Base-by-base conservation (phyloP, 2,888 invertebrate genomes). In the Coenonympha arcania region DNA sequence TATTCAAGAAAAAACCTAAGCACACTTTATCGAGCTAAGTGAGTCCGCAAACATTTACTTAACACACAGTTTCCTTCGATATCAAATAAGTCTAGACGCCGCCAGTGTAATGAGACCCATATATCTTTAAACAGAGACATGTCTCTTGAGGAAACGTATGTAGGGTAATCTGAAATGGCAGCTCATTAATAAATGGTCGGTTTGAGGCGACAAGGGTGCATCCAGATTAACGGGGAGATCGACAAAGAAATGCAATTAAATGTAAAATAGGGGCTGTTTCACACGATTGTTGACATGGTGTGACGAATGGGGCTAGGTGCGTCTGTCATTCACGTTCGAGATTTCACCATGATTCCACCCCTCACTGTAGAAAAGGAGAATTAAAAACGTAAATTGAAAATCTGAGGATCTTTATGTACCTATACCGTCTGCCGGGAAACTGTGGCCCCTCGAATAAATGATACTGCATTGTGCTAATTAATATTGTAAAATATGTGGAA, bases 161-260 rank as follows among this genome's bases (percentile, higher is more conserved):
- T 15, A 13, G 11, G 8, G n/a, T 13, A 50, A 54, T 50, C 50
- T 54, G 54, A 57, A 11, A 51, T 3, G 61, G 54, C 9, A 67
- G 73, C 11, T 62, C 69, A 62, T 50, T 33, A 5, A 50, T 49
- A 36, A 54, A n/a, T 71, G 67, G 76, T 56, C 50, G 52, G 58
- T 63, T 52, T 56, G 51, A 61, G 54, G 61, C 68, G 69, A 76
- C 78, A 79, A 84, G 85, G 83, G 85, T 81, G 82, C 81, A 82
- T 80, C 67, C 74, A 79, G 79, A 83, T 81, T 83, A 80, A 78
- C 79, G 64, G 76, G 76, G 76, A 77, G 76, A 80, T 81, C 72
- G 76, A 84, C 84, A 85, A 84, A 86, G 84, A 84, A 85, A 86
- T 84, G 85, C 83, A 86, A 86, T 86, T 86, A 85, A 84, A 86